Evolutionary conservation across 2,113 vertebrate species (phyloP), one percentile per base, ranked within the genome.

Genomic region (Upupa epops): DNA sequence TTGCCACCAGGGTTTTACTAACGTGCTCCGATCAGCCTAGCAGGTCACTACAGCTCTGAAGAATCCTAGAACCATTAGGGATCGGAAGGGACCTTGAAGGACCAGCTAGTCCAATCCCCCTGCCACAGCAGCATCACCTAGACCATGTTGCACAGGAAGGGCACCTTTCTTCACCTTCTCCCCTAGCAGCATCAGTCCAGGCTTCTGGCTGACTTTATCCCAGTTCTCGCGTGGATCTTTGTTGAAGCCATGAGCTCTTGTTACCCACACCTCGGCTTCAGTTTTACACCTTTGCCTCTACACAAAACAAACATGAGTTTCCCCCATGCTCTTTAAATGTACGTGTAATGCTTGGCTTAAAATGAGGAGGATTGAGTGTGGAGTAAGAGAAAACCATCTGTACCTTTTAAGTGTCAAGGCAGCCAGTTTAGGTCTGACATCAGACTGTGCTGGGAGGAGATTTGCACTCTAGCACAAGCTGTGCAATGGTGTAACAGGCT

Each of bases 1-100:
- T 32, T 61, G 93, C 37, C 96, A 94, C 42, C 90, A 97, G 84
- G 96, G 97, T 37, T 97, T 98, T 82, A 91, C 97, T 63, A 96
- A 74, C 12, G 8, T 70, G 1, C 87, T 97, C 82, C 55, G 13
- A 28, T 94, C 95, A 56, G 96, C 90, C 46, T 97, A 95, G 86
- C 37, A 94, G 37, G 92, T 91, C 40, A 78, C 84, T 4, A 64
- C 91, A 77, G 93, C 95, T 71, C 71, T 97, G 25, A 97, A 90
- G 59, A 83, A 97, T n/a, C n/a, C n/a, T n/a, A n/a, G n/a, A n/a
- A n/a, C n/a, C n/a, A n/a, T n/a, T n/a, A n/a, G n/a, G n/a, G n/a
- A n/a, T n/a, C n/a, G n/a, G n/a, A n/a, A n/a, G n/a, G n/a, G n/a
- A n/a, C n/a, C n/a, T n/a, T n/a, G n/a, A n/a, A n/a, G n/a, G n/a